phyloP scores from a whole-genome alignment of 1,140 invertebrate genomes.

The Pseudomyrmex dendroicus region DNA sequence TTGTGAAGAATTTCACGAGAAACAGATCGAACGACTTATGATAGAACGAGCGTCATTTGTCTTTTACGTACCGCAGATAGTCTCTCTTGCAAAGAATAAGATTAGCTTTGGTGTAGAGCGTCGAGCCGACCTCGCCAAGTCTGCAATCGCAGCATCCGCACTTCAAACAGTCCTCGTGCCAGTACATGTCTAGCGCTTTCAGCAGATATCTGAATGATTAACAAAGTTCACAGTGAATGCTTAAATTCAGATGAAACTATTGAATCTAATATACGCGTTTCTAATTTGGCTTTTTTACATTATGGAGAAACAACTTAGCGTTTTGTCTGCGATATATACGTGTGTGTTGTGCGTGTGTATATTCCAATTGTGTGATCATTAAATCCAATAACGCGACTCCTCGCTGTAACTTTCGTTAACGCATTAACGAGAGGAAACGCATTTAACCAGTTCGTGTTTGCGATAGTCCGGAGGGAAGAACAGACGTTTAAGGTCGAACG shows the following conservation, averaged over 20 bases:
- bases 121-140: slow-evolving; percentile 96
- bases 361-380: no score
- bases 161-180: slow-evolving; percentile 98
- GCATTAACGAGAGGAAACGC: not conserved
- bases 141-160: slow-evolving; percentile 97
- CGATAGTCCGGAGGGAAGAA: not conserved
- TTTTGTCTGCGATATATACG: no score
- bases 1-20: not conserved
- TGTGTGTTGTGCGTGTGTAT: no score
- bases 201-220: slow-evolving; percentile 87
- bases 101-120: slow-evolving; percentile 96
- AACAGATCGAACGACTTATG: not conserved
- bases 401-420: not conserved
- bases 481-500: slow-evolving; percentile 18
- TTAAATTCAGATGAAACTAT: not conserved
- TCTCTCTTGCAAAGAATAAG: slow-evolving; percentile 96
- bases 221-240: not conserved
- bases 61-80: slow-evolving; percentile 92
- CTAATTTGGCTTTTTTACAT: not conserved
- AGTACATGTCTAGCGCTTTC: slow-evolving; percentile 94
- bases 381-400: no score
- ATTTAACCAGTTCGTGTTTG: slow-evolving; percentile 7
- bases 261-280: not conserved
- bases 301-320: no score
- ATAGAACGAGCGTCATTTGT: slow-evolving; percentile 56